A percentile compares a stretch with the other conserved stretches of the same genome.
These are phyloP conservation scores for Bradypus variegatus DNA, from an alignment of 2,797 vertebrate species.

Conservation along the genomic window DNA sequence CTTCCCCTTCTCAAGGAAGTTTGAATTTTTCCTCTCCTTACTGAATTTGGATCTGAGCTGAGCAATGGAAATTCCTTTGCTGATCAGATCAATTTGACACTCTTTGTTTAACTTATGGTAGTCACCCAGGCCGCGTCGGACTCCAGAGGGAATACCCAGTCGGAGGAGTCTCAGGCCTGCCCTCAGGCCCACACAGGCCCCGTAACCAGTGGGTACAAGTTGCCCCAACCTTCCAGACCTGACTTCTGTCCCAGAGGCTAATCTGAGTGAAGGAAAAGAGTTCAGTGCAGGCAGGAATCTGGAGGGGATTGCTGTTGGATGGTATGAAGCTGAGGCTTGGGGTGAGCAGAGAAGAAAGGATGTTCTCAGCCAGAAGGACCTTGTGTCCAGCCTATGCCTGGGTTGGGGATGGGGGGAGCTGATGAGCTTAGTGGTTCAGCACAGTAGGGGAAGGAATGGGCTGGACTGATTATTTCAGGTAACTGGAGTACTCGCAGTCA, in stretches of 20 bases:
- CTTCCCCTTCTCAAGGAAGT: not conserved
- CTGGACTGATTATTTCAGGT: no score
- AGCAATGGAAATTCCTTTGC: conserved; percentile 7
- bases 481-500: fast-evolving
- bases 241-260: not conserved
- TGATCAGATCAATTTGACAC: not conserved
- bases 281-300: fast-evolving
- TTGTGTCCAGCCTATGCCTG: not conserved
- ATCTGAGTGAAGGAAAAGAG: not conserved
- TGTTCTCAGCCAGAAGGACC: not conserved
- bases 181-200: not conserved
- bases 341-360: no score
- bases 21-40: not conserved
- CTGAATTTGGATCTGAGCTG: not conserved
- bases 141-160: not conserved
- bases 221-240: no score
- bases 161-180: not conserved
- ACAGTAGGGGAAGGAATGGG: not conserved
- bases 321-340: not conserved
- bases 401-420: no score
- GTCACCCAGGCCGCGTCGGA: not conserved
- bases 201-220: not conserved
- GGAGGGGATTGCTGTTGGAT: not conserved
- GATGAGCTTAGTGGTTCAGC: fast-evolving
- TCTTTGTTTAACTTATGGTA: not conserved